Evolutionary conservation across 2,797 vertebrate species (phyloP).

Genomic region (Paguma larvata): DNA sequence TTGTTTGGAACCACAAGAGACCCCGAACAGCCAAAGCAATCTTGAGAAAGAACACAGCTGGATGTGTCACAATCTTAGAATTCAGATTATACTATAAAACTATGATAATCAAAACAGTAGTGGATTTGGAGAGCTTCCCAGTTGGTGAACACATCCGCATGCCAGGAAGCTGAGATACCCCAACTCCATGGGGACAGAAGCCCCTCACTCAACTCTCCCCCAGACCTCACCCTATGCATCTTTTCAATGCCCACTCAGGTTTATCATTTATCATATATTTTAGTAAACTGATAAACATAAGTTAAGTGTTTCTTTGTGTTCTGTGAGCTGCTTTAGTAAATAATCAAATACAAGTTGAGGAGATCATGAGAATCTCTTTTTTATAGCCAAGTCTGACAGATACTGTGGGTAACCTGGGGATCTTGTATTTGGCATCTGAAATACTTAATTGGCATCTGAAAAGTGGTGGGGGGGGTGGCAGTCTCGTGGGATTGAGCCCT

Average conservation of each 20-base stretch:
- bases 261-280: neutral
- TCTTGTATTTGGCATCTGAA: neutral
- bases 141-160: neutral
- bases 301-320: neutral
- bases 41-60: neutral
- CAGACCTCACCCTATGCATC: neutral
- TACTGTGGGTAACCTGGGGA: neutral
- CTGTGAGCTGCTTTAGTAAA: neutral
- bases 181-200: neutral
- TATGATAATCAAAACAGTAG: neutral
- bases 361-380: neutral
- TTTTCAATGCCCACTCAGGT: neutral
- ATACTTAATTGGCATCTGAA: neutral
- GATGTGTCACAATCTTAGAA: neutral
- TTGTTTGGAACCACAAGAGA: neutral
- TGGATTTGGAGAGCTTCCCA: neutral
- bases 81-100: neutral
- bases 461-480: rapidly evolving
- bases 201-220: too few relatives aligned
- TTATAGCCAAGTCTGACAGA: neutral
- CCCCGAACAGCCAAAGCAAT: neutral
- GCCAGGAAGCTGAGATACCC: neutral
- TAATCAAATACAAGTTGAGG: neutral
- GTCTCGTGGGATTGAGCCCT: neutral
- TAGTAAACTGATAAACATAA: neutral